Base-by-base conservation (phyloP, 1,140 invertebrate species). In the Eriosoma lanigerum region DNA sequence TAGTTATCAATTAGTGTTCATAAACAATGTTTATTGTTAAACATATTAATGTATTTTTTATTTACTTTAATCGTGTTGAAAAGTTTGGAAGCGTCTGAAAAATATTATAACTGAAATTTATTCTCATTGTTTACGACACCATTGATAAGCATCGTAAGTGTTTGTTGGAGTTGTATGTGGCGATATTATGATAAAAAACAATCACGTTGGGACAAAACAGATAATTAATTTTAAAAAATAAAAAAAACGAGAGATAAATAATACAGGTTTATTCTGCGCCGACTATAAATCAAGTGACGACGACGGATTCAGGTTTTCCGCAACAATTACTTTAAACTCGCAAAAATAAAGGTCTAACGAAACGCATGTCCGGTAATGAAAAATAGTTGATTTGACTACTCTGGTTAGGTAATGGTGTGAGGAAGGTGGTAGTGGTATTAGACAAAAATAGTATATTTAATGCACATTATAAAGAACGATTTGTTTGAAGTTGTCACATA, bases 241-340 rank as follows among this genome's bases (percentile, higher is more conserved):
- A n/a, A n/a, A n/a, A n/a, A n/a, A n/a, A 19, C 1, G 38, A 46
- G 44, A 24, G 68, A 29, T 15, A 26, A 21, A 48, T 6, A 26
- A 24, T 4, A 3, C 24, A 19, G 17, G 1, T 24, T 10, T 38
- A 13, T 52, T 32, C 10, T 9, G 24, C 9, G 38, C 17, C 10
- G 26, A 52, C 46, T 17, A 72, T 72, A 72, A 72, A 72, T 72
- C 68, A 72, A 50, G 46, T 15, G 15, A 24, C 15, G 24, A 17
- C 4, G 46, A 52, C 46, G 26, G 68, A 24, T 8, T 3, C 17
- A 52, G 24, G 68, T 72, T 52, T 72, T 72, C 68, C 29, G 48
- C 26, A 50, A 72, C 48, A 50, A 72, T 72, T 72, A 50, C 68
- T 72, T 52, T 29, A 24, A 46, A 70, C 46, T 50, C 46, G 66